Base-by-base conservation (phyloP, 2,888 invertebrate species). In the Callyntrura sp. region DNA sequence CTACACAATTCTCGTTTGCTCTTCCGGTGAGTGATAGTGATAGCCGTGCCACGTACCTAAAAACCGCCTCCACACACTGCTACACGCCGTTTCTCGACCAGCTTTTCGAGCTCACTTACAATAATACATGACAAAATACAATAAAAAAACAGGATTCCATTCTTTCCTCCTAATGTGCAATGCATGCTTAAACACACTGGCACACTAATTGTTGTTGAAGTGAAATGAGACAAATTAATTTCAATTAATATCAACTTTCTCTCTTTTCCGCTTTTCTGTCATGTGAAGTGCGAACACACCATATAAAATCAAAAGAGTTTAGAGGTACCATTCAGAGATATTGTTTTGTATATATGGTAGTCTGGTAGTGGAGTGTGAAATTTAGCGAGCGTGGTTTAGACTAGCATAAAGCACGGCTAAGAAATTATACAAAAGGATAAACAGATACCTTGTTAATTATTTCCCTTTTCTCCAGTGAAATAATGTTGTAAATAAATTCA, bases 191-290 rank as follows among this genome's bases (percentile, higher is more conserved):
- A 20, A 62, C 48, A 88, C 62, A 83, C 48, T 43, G 57, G 76
- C 5, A 82, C 43, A 25, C 70, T 90, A 88, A 90, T 90, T 68
- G 76, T 51, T 88, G 14, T 76, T 43, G 76, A 88, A 85, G 82
- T 81, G 85, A 91, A 88, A 88, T 83, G 91, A 83, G 68, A 68
- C 85, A 91, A 91, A 91, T 91, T 91, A 88, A 91, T 91, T 91
- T 91, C 88, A 91, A 91, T 88, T 91, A 91, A 85, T 68, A 85
- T 85, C 81, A 91, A 60, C 85, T 90, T 90, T 84, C 79, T 48
- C 82, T 43, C 25, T 79, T 35, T 68, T n/a, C 11, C 43, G 2
- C 35, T 70, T 45, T 9, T 43, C 5, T 25, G 4, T 70, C 70
- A 8, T 45, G 4, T 28, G 23, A 65, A 28, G 25, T 28, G 14